A percentile compares a stretch with the other conserved stretches of the same genome.
These are phyloP conservation scores for Yasuhikotakia modesta DNA, from an alignment of 2,797 vertebrate species.

Conservation along the genomic window DNA sequence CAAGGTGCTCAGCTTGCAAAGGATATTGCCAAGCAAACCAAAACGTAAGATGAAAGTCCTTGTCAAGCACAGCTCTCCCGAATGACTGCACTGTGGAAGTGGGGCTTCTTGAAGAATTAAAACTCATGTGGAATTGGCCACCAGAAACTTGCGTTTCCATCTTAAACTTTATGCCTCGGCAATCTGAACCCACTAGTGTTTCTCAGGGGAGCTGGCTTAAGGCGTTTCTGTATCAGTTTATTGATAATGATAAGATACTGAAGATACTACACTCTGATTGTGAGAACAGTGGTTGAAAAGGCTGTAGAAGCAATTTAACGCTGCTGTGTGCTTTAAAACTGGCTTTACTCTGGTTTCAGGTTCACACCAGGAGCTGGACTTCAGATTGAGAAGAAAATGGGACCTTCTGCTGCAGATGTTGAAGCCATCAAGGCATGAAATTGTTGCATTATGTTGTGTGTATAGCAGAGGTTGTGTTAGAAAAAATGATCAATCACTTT, in stretches of 20 bases:
- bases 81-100: slow-evolving; percentile 76
- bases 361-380: slow-evolving; percentile 89
- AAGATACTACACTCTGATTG: slow-evolving; percentile 89
- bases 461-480: neutral
- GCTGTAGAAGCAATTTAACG: slow-evolving; percentile 73
- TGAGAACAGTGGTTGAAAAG: slow-evolving; percentile 71
- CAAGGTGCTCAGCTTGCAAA: slow-evolving; percentile 98
- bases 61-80: slow-evolving; percentile 81
- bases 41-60: slow-evolving; percentile 93
- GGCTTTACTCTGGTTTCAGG: slow-evolving; percentile 56
- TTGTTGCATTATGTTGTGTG: neutral
- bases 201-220: slow-evolving; percentile 82
- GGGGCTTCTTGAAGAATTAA: slow-evolving; percentile 3
- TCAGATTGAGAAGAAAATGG: slow-evolving; percentile 85
- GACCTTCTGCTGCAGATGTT: slow-evolving; percentile 89
- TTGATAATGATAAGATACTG: slow-evolving; percentile 87
- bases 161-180: slow-evolving; percentile 2
- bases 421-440: slow-evolving; percentile 91
- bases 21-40: slow-evolving; percentile 98
- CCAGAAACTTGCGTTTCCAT: neutral
- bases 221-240: slow-evolving; percentile 86
- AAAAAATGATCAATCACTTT: neutral
- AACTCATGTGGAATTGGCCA: slow-evolving; percentile 19
- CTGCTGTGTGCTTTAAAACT: slow-evolving; percentile 19
- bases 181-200: slow-evolving; percentile 69